Evolutionary conservation across 1,140 invertebrate genomes (phyloP).

Genomic region (Lerema accius): DNA sequence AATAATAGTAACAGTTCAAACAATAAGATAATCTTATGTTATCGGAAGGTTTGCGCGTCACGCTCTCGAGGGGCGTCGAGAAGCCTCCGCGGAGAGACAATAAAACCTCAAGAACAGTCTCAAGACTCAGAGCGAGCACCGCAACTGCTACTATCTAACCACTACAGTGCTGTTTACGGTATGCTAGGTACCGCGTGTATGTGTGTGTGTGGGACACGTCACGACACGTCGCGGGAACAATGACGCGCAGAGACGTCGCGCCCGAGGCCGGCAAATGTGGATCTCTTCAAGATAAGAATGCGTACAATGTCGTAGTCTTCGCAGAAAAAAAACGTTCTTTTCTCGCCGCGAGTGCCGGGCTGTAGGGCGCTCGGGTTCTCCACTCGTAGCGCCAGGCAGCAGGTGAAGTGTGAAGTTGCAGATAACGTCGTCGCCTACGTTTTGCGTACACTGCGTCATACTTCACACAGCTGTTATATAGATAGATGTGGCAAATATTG

Average conservation of each 20-base stretch:
- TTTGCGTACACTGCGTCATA: not conserved
- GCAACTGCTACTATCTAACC: not conserved
- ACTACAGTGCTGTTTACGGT: constrained; percentile 8
- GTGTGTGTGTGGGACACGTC: not conserved
- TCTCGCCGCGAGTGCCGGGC: not conserved
- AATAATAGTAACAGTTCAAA: not conserved
- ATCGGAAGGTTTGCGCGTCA: not conserved
- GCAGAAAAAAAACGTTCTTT: constrained; percentile 1
- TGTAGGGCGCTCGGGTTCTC: too few relatives aligned
- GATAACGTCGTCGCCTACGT: not conserved
- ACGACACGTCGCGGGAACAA: constrained; percentile 1
- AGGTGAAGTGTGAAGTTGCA: constrained; percentile 4
- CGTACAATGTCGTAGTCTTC: not conserved
- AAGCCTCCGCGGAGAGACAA: constrained; percentile 7
- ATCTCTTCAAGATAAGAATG: constrained; percentile 14
- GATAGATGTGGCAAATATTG: too few relatives aligned
- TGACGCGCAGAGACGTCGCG: constrained; percentile 6
- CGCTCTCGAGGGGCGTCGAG: not conserved
- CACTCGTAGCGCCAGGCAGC: not conserved
- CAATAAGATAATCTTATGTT: not conserved
- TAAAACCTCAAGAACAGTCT: constrained; percentile 1
- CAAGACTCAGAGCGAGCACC: not conserved
- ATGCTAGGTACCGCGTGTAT: not conserved
- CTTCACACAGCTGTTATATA: too few relatives aligned
- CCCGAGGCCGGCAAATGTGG: constrained; percentile 5